Conservation (phyloP, 2,113 vertebrate genomes). For the Pterophyllum scalare region DNA sequence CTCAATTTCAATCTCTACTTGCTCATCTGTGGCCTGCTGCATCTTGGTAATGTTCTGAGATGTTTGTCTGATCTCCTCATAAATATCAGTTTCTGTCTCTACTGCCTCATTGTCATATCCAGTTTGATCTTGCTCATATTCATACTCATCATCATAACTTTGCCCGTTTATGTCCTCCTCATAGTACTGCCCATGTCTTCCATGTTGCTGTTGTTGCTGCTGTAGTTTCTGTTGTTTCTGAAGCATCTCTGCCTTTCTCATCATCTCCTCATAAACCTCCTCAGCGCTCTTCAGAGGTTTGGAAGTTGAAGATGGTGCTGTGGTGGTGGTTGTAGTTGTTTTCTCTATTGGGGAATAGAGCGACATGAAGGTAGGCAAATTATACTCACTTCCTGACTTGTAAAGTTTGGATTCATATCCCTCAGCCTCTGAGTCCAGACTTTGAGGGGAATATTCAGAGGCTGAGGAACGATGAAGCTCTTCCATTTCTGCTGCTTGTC, state of each 20-base stretch:
- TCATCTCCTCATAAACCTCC: slow-evolving; percentile 99
- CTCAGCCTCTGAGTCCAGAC: slow-evolving; percentile 93
- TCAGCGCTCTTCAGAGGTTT: slow-evolving; percentile 95
- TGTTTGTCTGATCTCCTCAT: slow-evolving; percentile 91
- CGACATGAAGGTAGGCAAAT: slow-evolving; percentile 96
- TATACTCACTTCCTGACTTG: slow-evolving; percentile 96
- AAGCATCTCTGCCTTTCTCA: slow-evolving; percentile 95
- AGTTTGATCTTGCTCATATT: slow-evolving; percentile 81
- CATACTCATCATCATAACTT: slow-evolving; percentile 85
- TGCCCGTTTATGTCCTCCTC: slow-evolving; percentile 83
- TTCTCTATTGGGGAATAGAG: slow-evolving; percentile 95
- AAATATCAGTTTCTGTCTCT: slow-evolving; percentile 83
- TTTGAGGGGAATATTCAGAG: slow-evolving; percentile 95
- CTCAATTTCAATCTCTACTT: slow-evolving; percentile 80
- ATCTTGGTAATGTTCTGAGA: slow-evolving; percentile 85
- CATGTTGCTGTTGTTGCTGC: slow-evolving; percentile 79
- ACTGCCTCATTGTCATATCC: slow-evolving; percentile 77
- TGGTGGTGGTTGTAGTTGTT: slow-evolving; percentile 73
- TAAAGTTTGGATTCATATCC: slow-evolving; percentile 93
- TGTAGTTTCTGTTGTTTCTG: slow-evolving; percentile 89
- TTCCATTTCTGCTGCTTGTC: slow-evolving; percentile 98
- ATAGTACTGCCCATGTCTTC: slow-evolving; percentile 75
- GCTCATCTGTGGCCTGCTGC: slow-evolving; percentile 81
- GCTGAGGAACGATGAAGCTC: slow-evolving; percentile 98
- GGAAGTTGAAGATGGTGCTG: slow-evolving; percentile 80